A percentile compares a stretch with the other conserved stretches of the same genome.
These are phyloP conservation scores for Pipistrellus nathusii DNA, from an alignment of 2,797 vertebrate species.

Conservation along the genomic window DNA sequence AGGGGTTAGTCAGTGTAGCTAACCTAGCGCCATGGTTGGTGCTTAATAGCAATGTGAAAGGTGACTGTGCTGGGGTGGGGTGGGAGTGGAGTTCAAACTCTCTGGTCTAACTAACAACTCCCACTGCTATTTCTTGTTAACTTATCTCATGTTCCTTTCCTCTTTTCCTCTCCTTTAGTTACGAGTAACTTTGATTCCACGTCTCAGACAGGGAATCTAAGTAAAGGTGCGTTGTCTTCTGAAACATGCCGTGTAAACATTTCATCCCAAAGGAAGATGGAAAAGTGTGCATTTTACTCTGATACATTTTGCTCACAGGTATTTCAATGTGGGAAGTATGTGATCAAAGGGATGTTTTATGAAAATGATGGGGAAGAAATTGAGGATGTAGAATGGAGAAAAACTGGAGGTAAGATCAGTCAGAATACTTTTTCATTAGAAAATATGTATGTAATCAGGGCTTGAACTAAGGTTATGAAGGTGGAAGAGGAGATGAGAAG, in stretches of 20 bases:
- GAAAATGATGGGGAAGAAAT: not conserved
- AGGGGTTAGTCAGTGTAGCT: not conserved
- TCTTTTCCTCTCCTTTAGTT: not conserved
- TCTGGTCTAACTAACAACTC: constrained; percentile 29
- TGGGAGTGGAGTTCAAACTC: not conserved
- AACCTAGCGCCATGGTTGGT: not conserved
- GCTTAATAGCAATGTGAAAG: not conserved
- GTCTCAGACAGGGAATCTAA: not conserved
- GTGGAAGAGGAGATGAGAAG: not conserved
- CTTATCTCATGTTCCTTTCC: not conserved
- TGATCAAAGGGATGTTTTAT: constrained; percentile 22
- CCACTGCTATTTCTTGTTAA: not conserved
- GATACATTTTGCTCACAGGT: constrained; percentile 7
- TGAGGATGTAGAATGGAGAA: constrained; percentile 23
- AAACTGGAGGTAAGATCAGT: not conserved
- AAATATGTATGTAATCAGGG: not conserved
- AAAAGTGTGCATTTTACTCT: constrained; percentile 27
- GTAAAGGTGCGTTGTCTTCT: not conserved
- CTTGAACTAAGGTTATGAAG: not conserved
- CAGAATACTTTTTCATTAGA: not conserved
- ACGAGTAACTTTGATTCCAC: not conserved
- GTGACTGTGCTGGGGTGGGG: not conserved
- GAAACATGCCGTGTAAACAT: not conserved
- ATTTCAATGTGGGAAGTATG: constrained; percentile 1
- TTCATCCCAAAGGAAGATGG: not conserved